phyloP scores from a whole-genome alignment of 2,797 vertebrate species.

The Otus scops region DNA sequence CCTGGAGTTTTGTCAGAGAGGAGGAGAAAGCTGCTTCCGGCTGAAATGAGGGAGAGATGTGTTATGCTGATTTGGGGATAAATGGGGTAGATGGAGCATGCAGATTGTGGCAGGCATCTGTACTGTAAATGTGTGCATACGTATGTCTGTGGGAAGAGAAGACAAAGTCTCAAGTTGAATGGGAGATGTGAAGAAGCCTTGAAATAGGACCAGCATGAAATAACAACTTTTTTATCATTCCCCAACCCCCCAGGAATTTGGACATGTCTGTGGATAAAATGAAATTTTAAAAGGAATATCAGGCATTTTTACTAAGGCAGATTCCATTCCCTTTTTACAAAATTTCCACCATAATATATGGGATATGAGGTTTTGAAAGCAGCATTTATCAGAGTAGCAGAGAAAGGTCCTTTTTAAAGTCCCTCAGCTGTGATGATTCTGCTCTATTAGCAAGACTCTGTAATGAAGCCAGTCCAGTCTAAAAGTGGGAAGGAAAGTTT shows the following conservation, averaged over 20 bases:
- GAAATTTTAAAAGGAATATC: background rate
- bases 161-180: background rate
- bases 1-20: background rate
- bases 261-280: background rate
- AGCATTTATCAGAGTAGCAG: background rate
- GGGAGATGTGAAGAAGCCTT: background rate
- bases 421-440: background rate
- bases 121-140: background rate
- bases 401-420: background rate
- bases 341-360: background rate
- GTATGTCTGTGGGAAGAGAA: background rate
- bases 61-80: background rate
- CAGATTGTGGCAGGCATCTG: background rate
- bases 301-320: background rate
- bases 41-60: background rate
- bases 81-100: background rate
- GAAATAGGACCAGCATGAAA: background rate
- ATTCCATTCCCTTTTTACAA: background rate
- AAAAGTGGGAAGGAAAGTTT: background rate
- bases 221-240: background rate
- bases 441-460: background rate
- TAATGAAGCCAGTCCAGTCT: background rate
- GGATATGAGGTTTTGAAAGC: background rate
- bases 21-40: background rate
- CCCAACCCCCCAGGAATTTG: accelerated